phyloP scores from a whole-genome alignment of 2,113 vertebrate genomes.

The Macquaria australasica region DNA sequence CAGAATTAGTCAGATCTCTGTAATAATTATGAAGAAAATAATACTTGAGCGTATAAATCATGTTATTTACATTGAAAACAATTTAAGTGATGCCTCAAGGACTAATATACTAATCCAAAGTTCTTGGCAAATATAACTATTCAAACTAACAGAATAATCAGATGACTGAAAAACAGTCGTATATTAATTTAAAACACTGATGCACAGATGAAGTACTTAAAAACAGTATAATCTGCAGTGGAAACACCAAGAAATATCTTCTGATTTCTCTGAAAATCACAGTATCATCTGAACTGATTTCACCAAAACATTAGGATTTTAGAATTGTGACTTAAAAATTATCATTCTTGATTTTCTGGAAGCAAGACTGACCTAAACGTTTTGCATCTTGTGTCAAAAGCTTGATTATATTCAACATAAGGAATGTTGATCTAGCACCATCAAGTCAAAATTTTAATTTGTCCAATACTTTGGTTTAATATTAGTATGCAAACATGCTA shows the following conservation, averaged over 20 bases:
- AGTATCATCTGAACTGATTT: neutral
- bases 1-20: constrained; percentile 44
- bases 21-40: constrained; percentile 53
- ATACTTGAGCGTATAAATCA: constrained; percentile 44
- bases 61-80: constrained; percentile 44
- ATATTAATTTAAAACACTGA: constrained; percentile 35
- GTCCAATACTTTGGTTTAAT: neutral
- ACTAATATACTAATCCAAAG: constrained; percentile 46
- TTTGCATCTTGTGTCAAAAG: neutral
- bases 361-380: neutral
- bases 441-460: neutral
- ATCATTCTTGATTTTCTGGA: neutral
- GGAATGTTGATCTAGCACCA: neutral
- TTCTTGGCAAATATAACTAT: constrained; percentile 21
- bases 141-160: constrained; percentile 41
- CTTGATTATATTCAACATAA: neutral
- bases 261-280: neutral
- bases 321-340: neutral
- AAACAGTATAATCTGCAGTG: neutral
- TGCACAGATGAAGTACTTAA: neutral
- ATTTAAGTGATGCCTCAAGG: constrained; percentile 12
- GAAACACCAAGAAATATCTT: neutral
- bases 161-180: constrained; percentile 32
- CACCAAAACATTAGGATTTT: neutral
- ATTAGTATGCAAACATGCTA: neutral